Conservation (phyloP, 2,888 invertebrate species). For the Ctenicera cuprea region DNA sequence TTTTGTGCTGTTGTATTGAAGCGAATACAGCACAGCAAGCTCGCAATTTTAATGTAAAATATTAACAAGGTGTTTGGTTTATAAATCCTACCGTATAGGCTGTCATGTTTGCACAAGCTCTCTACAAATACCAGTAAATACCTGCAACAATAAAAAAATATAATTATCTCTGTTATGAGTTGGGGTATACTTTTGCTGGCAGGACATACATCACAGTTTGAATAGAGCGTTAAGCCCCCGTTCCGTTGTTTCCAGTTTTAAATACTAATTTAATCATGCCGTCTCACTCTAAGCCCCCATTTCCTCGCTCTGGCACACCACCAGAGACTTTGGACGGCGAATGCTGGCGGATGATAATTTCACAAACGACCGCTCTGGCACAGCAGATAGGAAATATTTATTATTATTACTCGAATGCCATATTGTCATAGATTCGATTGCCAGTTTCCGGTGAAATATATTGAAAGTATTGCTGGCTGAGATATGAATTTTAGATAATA, state of each 20-base stretch:
- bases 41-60: conserved; percentile 28
- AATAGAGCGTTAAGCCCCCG: conserved; percentile 53
- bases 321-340: conserved; percentile 52
- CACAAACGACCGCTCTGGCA: conserved; percentile 64
- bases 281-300: conserved; percentile 54
- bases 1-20: conserved; percentile 20
- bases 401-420: conserved; percentile 67
- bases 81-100: conserved; percentile 47
- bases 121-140: conserved; percentile 51
- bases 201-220: conserved; percentile 55
- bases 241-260: conserved; percentile 60
- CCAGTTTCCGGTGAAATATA: conserved; percentile 57
- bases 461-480: conserved; percentile 51
- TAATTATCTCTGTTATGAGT: conserved; percentile 56
- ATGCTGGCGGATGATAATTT: conserved; percentile 64
- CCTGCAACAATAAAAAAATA: conserved; percentile 53
- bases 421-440: conserved; percentile 66
- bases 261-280: conserved; percentile 60
- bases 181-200: conserved; percentile 47
- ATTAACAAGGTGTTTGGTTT: conserved; percentile 45
- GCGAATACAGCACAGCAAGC: conserved; percentile 23
- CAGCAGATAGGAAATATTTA: conserved; percentile 67
- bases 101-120: conserved; percentile 48
- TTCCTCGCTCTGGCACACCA: conserved; percentile 51
- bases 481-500: conserved; percentile 54